phyloP scores from a whole-genome alignment of 2,113 vertebrate genomes.

The Trinectes maculatus region DNA sequence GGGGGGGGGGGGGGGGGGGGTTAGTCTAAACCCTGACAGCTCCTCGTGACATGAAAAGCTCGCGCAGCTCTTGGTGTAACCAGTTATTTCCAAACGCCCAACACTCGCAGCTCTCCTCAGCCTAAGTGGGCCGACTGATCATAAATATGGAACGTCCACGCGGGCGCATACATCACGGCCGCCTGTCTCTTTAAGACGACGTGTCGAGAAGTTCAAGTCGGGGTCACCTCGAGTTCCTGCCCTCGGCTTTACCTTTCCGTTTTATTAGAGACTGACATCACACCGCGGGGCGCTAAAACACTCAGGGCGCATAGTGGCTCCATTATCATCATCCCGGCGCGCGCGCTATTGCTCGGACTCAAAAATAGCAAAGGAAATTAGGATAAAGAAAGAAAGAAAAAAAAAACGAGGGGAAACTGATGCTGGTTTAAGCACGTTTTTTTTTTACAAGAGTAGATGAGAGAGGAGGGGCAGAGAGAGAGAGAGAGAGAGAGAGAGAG shows the following conservation, averaged over 20 bases:
- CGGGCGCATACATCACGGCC: slow-evolving; percentile 42
- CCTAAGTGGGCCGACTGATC: slow-evolving; percentile 31
- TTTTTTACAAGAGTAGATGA: slow-evolving; percentile 75
- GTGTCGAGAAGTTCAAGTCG: slow-evolving; percentile 85
- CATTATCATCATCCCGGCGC: slow-evolving; percentile 81
- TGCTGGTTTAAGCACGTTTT: slow-evolving; percentile 77
- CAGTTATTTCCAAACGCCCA: slow-evolving; percentile 3
- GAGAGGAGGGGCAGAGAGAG: slow-evolving; percentile 64
- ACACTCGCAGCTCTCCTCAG: neutral
- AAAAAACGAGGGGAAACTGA: slow-evolving; percentile 77
- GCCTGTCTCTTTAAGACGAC: slow-evolving; percentile 87
- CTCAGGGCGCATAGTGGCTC: slow-evolving; percentile 75
- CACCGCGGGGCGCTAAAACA: slow-evolving; percentile 81
- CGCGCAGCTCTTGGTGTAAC: neutral
- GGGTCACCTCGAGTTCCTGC: slow-evolving; percentile 88
- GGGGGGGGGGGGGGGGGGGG: neutral
- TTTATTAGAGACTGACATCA: slow-evolving; percentile 87
- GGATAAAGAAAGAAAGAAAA: slow-evolving; percentile 58
- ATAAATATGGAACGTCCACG: slow-evolving; percentile 29
- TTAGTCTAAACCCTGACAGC: slow-evolving; percentile 5
- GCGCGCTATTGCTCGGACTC: slow-evolving; percentile 72
- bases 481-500: slow-evolving; percentile 34
- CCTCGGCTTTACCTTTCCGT: slow-evolving; percentile 88
- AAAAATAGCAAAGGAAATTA: slow-evolving; percentile 83
- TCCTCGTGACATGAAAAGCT: neutral